These are phyloP conservation scores for Bombycilla garrulus DNA, from an alignment of 2,113 vertebrate genomes.

Conservation along the genomic window DNA sequence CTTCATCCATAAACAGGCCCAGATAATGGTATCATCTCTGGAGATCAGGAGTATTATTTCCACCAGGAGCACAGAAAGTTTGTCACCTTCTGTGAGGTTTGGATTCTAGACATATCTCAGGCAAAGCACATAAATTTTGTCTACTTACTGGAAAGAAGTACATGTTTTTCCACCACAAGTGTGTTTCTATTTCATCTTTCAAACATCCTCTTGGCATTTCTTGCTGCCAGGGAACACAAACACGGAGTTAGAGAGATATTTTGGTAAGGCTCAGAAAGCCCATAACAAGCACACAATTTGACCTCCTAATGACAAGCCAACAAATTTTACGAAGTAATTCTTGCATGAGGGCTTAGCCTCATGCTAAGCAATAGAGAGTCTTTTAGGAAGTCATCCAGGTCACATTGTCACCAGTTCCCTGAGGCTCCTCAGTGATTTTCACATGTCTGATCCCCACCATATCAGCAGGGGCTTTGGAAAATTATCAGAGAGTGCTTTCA, in stretches of 20 bases:
- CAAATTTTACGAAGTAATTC: neutral
- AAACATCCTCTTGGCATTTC: neutral
- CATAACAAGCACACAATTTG: neutral
- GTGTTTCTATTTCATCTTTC: neutral
- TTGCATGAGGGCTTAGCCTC: neutral
- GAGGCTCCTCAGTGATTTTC: neutral
- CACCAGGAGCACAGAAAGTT: neutral
- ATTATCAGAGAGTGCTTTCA: neutral
- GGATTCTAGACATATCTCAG: neutral
- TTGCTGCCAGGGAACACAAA: neutral
- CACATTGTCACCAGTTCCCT: neutral
- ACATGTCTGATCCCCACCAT: neutral
- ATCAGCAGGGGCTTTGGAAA: neutral
- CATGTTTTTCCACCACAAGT: neutral
- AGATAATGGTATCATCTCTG: neutral
- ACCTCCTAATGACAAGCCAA: neutral
- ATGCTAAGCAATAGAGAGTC: neutral
- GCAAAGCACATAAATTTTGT: neutral
- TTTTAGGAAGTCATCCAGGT: neutral
- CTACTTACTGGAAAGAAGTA: neutral
- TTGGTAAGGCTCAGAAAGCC: neutral
- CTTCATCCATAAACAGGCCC: neutral
- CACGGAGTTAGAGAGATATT: neutral
- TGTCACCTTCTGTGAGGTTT: neutral
- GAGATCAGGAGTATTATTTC: neutral